Conservation (phyloP, 2,113 vertebrate genomes). For the Gallinago jamesoni region DNA sequence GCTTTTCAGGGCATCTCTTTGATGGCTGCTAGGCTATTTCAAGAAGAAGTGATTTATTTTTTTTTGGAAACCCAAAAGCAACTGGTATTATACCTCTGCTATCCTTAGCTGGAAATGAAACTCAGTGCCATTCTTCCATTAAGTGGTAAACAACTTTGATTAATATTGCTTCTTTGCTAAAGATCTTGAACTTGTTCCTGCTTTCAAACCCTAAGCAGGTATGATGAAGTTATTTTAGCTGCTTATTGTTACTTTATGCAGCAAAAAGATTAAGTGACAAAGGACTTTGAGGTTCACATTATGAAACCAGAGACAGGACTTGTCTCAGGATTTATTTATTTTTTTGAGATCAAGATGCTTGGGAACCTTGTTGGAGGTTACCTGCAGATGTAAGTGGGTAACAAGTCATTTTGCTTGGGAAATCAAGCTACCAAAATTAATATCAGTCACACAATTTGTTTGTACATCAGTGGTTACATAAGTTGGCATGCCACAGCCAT, state of each 20-base stretch:
- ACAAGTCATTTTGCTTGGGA: background rate
- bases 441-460: background rate
- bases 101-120: background rate
- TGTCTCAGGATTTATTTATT: background rate
- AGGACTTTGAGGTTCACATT: background rate
- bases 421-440: background rate
- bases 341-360: background rate
- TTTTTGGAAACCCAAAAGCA: background rate
- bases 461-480: conserved; percentile 11
- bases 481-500: background rate
- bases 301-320: background rate
- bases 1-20: background rate
- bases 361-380: background rate
- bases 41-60: background rate
- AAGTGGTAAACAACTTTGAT: background rate
- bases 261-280: background rate
- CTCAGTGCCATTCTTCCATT: rapidly evolving
- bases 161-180: background rate
- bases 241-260: background rate
- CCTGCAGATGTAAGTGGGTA: background rate
- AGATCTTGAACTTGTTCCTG: background rate
- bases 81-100: background rate
- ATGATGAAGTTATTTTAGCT: background rate
- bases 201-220: background rate
- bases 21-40: background rate